Base-by-base conservation (phyloP, 2,888 invertebrate species). In the Diarsia rubi region DNA sequence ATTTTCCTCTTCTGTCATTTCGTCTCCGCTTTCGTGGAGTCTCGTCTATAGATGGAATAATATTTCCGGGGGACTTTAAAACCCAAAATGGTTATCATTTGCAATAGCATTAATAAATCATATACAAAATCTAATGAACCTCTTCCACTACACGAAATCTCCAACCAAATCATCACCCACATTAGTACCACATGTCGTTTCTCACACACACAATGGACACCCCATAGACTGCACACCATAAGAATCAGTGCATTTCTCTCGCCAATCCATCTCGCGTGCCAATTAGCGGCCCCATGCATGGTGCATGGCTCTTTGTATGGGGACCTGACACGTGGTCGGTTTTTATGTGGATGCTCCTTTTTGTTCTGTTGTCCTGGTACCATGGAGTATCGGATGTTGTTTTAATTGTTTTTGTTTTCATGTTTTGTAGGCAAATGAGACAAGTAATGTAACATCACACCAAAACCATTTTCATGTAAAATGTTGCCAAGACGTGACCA, bases 211-310 rank as follows among this genome's bases (percentile, higher is more conserved):
- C 86, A 87, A 86, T 81, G 54, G 73, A 6, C 42, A 49, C 63
- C 69, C 73, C 27, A 67, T 79, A 62, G 31, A 19, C 65, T 64
- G 47, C 74, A 63, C 78, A 63, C 78, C 67, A 31, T 70, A 78
- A 71, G 82, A 89, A 90, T 88, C 88, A 84, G 76, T 79, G 73
- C 80, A 70, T 66, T 65, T 74, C 78, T 70, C 82, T 71, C 81
- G 79, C 79, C 84, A 86, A 89, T 90, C 85, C 81, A 88, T 90
- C 90, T 89, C 86, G 68, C 24, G 74, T 84, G 87, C 85, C 90
- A 89, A 90, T 90, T 88, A 87, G 77, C 47, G 69, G 62, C 60
- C 86, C 81, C 78, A 73, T 74, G 78, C 73, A 76, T 73, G 63
- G 73, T 31, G 67, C 52, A 63, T 78, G 83, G 83, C 44, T 77